phyloP scores from a whole-genome alignment of 2,113 vertebrate genomes.

The Chauna torquata region DNA sequence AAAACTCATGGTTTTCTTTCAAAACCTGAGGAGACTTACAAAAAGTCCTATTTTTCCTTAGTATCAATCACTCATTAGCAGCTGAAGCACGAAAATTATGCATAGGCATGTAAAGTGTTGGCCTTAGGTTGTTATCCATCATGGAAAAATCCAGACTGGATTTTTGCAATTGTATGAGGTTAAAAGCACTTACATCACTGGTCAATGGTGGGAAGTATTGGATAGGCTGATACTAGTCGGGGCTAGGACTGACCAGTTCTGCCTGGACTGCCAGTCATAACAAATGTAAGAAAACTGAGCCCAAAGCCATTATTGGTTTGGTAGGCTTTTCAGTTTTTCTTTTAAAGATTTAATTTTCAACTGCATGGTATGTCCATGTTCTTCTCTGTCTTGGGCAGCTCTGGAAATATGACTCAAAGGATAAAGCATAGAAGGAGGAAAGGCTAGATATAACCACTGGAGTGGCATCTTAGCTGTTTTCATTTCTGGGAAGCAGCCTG shows the following conservation, averaged over 20 bases:
- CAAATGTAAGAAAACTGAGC: background rate
- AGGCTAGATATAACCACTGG: background rate
- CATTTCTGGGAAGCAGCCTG: background rate
- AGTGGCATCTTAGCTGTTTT: background rate
- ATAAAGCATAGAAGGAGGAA: background rate
- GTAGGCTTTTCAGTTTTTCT: background rate
- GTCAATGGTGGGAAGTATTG: background rate
- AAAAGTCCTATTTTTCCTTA: background rate
- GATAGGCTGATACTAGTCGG: background rate
- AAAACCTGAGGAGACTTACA: background rate
- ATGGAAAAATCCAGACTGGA: background rate
- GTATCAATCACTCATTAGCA: background rate
- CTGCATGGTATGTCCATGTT: fast-evolving
- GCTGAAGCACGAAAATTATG: background rate
- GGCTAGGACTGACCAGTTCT: background rate
- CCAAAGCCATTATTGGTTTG: background rate
- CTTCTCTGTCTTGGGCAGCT: background rate
- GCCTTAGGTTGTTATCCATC: background rate
- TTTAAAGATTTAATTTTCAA: background rate
- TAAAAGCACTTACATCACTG: background rate
- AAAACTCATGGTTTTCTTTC: background rate
- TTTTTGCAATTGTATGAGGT: background rate
- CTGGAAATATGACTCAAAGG: background rate
- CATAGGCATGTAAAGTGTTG: background rate
- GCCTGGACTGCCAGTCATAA: background rate